Evolutionary conservation across 2,888 invertebrate species (phyloP), one percentile per base, ranked within the genome.

Genomic region (Cheilosia vernalis): DNA sequence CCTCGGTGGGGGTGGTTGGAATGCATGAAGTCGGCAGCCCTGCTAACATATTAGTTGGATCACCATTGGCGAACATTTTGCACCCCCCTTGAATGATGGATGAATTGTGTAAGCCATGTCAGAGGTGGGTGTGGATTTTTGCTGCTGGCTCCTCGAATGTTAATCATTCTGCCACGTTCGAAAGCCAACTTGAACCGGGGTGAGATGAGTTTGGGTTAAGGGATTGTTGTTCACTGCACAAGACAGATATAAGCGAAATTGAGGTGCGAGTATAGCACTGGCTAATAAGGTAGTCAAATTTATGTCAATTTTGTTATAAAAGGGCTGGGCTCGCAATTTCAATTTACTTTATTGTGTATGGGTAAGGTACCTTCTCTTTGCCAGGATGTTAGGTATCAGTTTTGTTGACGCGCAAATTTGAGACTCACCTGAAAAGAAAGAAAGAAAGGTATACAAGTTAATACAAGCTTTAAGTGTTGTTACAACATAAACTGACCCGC

Each of bases 11-110:
- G 19, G 49, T 24, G 21, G 42, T 13, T 19, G 58, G 10, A 13
- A 13, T 37, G 37, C 13, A 37, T 37, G 9, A 9, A 30, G 30
- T 30, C 30, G 30, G 30, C 30, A 30, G 30, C 9, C 30, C 9
- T 13, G 42, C 70, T 72, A 81, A 85, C 85, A 85, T 85, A 85
- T 85, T 81, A 85, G 76, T 63, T 81, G 81, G 85, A 85, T 81
- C 76, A 85, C 76, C 61, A 79, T 83, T 78, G 79, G 83, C 44
- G 73, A 73, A 79, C 73, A 79, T 63, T 67, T 73, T 44, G 69
- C 15, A 21, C 47, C 49, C 19, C 47, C 49, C 37, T 13, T 42
- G 58, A 85, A 81, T 85, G 85, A 85, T 85, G 76, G 77, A 85
- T 85, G 76, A 76, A 85, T 80, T 85, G 81, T 77, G 70, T 72